Evolutionary conservation across 2,888 invertebrate species (phyloP).

Genomic region (Latheticus oryzae): DNA sequence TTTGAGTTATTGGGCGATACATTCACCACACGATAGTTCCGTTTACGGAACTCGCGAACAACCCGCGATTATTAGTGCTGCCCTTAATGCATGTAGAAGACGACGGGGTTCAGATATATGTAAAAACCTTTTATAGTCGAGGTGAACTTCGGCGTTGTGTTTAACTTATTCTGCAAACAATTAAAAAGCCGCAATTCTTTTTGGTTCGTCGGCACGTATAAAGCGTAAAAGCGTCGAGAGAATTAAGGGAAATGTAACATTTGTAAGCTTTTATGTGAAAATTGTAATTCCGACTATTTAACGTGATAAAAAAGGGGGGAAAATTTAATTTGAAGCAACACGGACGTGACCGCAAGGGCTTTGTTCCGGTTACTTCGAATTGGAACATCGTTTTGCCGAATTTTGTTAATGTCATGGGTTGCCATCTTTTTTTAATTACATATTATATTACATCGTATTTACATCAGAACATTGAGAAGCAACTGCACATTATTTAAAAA

Average conservation of each 20-base stretch:
- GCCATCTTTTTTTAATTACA: too few species aligned
- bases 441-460: too few species aligned
- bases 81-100: not conserved
- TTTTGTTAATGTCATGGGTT: too few species aligned
- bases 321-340: constrained; percentile 12
- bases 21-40: too few species aligned
- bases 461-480: too few species aligned
- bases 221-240: not conserved
- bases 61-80: not conserved
- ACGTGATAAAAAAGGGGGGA: constrained; percentile 9
- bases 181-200: constrained; percentile 15
- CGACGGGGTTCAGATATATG: not conserved
- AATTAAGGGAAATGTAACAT: constrained; percentile 12
- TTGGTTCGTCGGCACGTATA: not conserved
- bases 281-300: constrained; percentile 11
- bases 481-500: too few species aligned
- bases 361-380: constrained; percentile 14
- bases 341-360: constrained; percentile 9
- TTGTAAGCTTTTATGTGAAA: constrained; percentile 22
- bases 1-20: constrained; percentile 44
- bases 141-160: constrained; percentile 9
- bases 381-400: constrained; percentile 9
- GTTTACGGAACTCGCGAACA: constrained; percentile 6
- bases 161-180: constrained; percentile 18
- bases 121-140: constrained; percentile 13